A percentile compares a stretch with the other conserved stretches of the same genome.
These are phyloP conservation scores for Ictalurus furcatus DNA, from an alignment of 2,113 vertebrate species.

Conservation along the genomic window DNA sequence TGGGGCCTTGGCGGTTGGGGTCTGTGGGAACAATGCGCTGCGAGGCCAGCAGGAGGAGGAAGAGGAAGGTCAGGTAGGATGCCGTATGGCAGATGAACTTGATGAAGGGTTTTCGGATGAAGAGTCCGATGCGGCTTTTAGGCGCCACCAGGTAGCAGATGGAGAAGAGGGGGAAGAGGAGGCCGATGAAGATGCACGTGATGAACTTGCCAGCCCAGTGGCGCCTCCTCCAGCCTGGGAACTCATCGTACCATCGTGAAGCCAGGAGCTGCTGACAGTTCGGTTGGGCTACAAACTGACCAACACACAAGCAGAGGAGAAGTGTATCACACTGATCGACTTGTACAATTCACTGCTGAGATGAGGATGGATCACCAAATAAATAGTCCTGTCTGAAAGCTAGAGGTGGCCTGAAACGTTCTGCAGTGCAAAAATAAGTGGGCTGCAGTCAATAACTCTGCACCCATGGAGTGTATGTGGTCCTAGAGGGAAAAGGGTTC, in stretches of 20 bases:
- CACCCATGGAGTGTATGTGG: not conserved
- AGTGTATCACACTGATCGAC: not conserved
- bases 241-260: constrained; percentile 96
- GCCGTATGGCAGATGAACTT: constrained; percentile 99
- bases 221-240: constrained; percentile 92
- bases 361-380: not conserved
- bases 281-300: constrained; percentile 95
- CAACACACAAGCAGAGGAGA: constrained; percentile 20
- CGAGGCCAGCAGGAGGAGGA: constrained; percentile 91
- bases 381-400: not conserved
- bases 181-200: constrained; percentile 90
- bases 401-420: not conserved
- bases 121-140: constrained; percentile 88
- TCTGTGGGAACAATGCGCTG: constrained; percentile 85
- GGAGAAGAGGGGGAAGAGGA: constrained; percentile 90
- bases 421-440: not conserved
- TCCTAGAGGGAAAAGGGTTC: not conserved
- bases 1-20: constrained; percentile 80
- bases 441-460: not conserved
- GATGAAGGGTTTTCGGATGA: constrained; percentile 97
- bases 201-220: constrained; percentile 95
- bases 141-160: constrained; percentile 91
- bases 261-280: constrained; percentile 98
- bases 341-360: not conserved
- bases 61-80: constrained; percentile 98